Evolutionary conservation across 2,888 invertebrate genomes (phyloP).

Genomic region (Osmoderma eremita): DNA sequence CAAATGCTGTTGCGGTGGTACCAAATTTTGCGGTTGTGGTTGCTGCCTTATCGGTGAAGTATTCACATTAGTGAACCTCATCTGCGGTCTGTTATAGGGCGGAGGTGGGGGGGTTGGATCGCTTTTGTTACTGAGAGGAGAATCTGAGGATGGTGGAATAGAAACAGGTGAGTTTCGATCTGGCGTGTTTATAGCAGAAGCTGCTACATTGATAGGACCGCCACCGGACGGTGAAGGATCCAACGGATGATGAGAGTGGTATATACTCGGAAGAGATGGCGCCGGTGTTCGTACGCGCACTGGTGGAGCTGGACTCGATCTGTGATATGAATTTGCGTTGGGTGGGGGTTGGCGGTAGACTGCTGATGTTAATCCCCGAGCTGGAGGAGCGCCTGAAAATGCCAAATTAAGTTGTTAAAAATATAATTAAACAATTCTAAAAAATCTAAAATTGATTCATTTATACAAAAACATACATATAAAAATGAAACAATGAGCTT

Average conservation of each 20-base stretch:
- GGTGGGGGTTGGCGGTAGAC: conserved; percentile 51
- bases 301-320: conserved; percentile 52
- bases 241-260: conserved; percentile 65
- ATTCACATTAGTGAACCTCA: conserved; percentile 55
- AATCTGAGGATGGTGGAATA: conserved; percentile 61
- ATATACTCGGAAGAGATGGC: conserved; percentile 59
- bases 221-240: conserved; percentile 69
- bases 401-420: background rate
- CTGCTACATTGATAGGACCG: conserved; percentile 64
- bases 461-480: too few species aligned
- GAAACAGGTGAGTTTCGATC: conserved; percentile 55
- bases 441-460: too few species aligned
- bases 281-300: conserved; percentile 49
- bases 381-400: conserved; percentile 48
- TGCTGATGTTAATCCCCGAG: conserved; percentile 34
- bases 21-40: conserved; percentile 50
- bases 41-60: conserved; percentile 44
- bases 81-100: conserved; percentile 60
- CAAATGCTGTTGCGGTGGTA: conserved; percentile 53
- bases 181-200: conserved; percentile 41
- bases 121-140: conserved; percentile 56
- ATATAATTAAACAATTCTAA: background rate
- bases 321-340: conserved; percentile 54
- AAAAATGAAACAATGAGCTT: too few species aligned
- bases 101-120: conserved; percentile 53